These are phyloP conservation scores for Channallabes apus DNA, from an alignment of 2,797 vertebrate genomes.

Conservation along the genomic window DNA sequence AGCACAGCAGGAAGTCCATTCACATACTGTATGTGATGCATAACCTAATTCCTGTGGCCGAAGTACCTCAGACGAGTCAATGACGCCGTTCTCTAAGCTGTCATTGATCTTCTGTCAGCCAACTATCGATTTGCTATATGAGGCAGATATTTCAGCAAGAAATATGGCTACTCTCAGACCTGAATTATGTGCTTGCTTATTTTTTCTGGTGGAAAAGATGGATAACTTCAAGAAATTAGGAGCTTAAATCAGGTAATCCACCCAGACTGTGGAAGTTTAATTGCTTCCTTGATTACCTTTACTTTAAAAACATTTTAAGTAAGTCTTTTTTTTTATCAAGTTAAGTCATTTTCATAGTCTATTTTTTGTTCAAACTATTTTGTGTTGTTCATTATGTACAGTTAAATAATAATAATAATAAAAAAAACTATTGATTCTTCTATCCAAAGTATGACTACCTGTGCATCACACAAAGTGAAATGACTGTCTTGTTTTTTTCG, in stretches of 20 bases:
- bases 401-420: too few relatives aligned
- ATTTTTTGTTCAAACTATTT: neutral
- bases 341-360: neutral
- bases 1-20: constrained; percentile 10
- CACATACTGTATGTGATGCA: neutral
- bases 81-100: constrained; percentile 20
- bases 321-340: neutral
- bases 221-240: neutral
- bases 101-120: constrained; percentile 39
- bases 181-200: neutral
- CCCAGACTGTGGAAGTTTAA: neutral
- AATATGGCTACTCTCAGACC: neutral
- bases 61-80: constrained; percentile 34
- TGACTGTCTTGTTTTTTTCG: neutral
- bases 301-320: neutral
- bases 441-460: neutral
- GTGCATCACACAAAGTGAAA: neutral
- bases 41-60: constrained; percentile 9
- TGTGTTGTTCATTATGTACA: neutral
- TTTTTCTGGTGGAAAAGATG: neutral
- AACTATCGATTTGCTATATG: constrained; percentile 23
- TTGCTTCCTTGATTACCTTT: neutral
- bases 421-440: neutral
- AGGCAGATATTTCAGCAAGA: neutral
- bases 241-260: neutral